Conservation (phyloP, 2,113 vertebrate species). For the Vulpes ferrilata region DNA sequence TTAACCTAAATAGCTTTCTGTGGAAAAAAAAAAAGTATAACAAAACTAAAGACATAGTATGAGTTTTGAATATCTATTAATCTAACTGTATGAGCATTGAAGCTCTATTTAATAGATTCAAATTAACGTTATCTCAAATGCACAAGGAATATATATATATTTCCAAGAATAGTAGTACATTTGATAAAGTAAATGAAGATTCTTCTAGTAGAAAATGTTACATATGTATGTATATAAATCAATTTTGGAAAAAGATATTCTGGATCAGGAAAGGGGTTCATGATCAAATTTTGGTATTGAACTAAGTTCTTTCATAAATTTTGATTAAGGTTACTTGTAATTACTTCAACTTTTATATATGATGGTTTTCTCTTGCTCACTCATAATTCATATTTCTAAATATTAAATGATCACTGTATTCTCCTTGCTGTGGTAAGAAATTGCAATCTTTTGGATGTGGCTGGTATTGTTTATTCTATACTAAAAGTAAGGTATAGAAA, state of each 20-base stretch:
- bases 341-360: background rate
- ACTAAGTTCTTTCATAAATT: background rate
- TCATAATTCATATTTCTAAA: slow-evolving; percentile 23
- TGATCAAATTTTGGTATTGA: background rate
- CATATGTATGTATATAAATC: background rate
- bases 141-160: background rate
- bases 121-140: slow-evolving; percentile 16
- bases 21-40: background rate
- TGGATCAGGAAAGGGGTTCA: background rate
- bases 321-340: background rate
- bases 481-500: slow-evolving; percentile 19
- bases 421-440: background rate
- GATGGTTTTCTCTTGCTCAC: background rate
- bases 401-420: background rate
- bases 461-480: background rate
- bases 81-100: background rate
- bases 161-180: background rate
- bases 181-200: background rate
- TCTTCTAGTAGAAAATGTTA: background rate
- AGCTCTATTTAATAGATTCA: background rate
- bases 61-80: background rate
- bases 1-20: background rate
- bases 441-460: background rate
- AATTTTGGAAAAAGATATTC: background rate
- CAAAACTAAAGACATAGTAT: background rate